Conservation (phyloP, 92 coral and sea anemone genomes). For the Meandrina meandrites region DNA sequence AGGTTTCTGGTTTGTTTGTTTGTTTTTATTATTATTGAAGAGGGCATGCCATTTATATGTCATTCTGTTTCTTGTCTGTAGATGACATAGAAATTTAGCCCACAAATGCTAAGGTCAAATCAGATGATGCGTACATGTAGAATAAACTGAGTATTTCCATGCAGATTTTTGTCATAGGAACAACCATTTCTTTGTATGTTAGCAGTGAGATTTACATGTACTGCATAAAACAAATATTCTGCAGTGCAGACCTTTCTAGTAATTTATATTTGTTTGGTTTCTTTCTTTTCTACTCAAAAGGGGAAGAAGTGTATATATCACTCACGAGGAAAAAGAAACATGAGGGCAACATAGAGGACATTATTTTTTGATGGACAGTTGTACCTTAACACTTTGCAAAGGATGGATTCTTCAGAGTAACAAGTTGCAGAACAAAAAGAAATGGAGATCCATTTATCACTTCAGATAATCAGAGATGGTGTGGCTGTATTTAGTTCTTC, state of each 20-base stretch:
- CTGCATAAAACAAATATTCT: neutral
- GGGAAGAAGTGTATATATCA: slow-evolving; percentile 22
- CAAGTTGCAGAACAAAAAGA: slow-evolving; percentile 29
- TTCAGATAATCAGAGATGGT: slow-evolving; percentile 65
- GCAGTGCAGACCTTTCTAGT: neutral
- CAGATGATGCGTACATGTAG: too few species aligned
- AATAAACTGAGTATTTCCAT: too few species aligned
- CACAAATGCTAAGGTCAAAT: too few species aligned
- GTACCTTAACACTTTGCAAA: slow-evolving; percentile 55
- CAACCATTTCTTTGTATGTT: neutral
- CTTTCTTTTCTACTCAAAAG: too few species aligned
- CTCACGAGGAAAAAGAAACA: slow-evolving; percentile 26
- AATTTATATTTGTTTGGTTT: neutral
- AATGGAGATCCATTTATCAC: slow-evolving; percentile 49
- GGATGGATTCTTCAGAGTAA: slow-evolving; percentile 43
- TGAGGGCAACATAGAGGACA: slow-evolving; percentile 43
- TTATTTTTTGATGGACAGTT: slow-evolving; percentile 64
- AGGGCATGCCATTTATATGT: neutral
- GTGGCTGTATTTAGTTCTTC: slow-evolving; percentile 59
- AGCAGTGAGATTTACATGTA: slow-evolving; percentile 14
- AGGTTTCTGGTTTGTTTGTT: too few species aligned
- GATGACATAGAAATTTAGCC: too few species aligned
- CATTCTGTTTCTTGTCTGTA: too few species aligned
- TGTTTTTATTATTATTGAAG: neutral
- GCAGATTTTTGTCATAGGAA: too few species aligned